phyloP scores from a whole-genome alignment of 2,888 invertebrate species.

The Leptopilina drosophilae region DNA sequence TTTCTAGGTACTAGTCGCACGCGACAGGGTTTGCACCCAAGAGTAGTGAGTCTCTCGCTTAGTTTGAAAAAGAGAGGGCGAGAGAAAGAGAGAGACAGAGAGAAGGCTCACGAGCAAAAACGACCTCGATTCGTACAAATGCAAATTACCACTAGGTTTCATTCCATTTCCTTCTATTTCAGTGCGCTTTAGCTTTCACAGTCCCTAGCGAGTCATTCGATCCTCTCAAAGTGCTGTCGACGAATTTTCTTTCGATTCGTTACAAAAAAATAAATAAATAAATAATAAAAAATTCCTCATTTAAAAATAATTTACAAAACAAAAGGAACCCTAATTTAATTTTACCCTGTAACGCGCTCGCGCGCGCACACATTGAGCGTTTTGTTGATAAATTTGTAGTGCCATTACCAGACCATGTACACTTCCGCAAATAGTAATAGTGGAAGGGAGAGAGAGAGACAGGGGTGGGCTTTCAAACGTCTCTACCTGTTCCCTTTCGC shows the following conservation, averaged over 20 bases:
- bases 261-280: too few relatives aligned
- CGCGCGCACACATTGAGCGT: too few relatives aligned
- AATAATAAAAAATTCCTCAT: not conserved
- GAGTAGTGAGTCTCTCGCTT: slow-evolving; percentile 41
- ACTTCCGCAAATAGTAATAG: slow-evolving; percentile 22
- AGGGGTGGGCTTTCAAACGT: slow-evolving; percentile 7
- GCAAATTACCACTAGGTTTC: slow-evolving; percentile 55
- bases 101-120: slow-evolving; percentile 52
- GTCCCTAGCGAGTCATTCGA: slow-evolving; percentile 52
- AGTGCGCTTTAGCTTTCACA: slow-evolving; percentile 45
- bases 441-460: not conserved
- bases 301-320: not conserved
- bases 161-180: slow-evolving; percentile 51
- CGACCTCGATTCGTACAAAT: slow-evolving; percentile 52
- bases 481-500: slow-evolving; percentile 26
- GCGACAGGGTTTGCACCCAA: slow-evolving; percentile 35
- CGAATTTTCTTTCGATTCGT: slow-evolving; percentile 24
- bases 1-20: slow-evolving; percentile 35
- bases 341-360: not conserved
- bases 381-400: slow-evolving; percentile 17
- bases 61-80: not conserved
- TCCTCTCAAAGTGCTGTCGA: slow-evolving; percentile 31
- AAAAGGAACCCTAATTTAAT: slow-evolving; percentile 13
- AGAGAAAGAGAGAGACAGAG: slow-evolving; percentile 30
- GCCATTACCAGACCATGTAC: slow-evolving; percentile 11